Base-by-base conservation (phyloP, 2,888 invertebrate genomes). In the Euphydryas editha region DNA sequence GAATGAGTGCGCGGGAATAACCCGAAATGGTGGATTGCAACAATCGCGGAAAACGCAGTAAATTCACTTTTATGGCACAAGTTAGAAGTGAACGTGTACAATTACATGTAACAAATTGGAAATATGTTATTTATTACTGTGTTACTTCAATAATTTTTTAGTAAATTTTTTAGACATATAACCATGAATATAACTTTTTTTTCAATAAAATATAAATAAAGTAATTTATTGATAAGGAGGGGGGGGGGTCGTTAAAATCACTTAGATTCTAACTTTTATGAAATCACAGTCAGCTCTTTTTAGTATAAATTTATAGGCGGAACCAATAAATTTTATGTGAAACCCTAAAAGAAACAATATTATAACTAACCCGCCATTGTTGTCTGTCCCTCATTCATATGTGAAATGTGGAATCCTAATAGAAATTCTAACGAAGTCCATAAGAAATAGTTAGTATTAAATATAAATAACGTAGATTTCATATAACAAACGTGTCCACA, bases 21-120 rank as follows among this genome's bases (percentile, higher is more conserved):
- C 83, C 86, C 83, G 75, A 86, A 87, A 87, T 84, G 84, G 83
- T 81, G 81, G 81, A 88, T 87, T 87, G 87, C 87, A 89, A 88
- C 89, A 87, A 88, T 89, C 84, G 84, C 80, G 77, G 81, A 83
- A 87, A 88, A 88, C 85, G 85, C 85, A 85, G 84, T 86, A 85
- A 85, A 86, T 87, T 83, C 80, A 70, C 70, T 71, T 75, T 76
- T 72, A 74, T 74, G 77, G 76, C 72, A 66, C 76, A 81, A 83
- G 76, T 73, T 70, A 74, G 44, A 66, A 68, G 68, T 66, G 65
- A 46, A 54, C 15, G 55, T 56, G 59, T 20, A 46, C 62, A 60
- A 71, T 69, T 71, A 67, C 63, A 58, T 62, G 60, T 66, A 60
- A 57, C 62, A 42, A 59, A 66, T 63, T 69, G 51, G 58, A 42